Conservation (phyloP, 1,140 invertebrate genomes). For the Samia ricini region DNA sequence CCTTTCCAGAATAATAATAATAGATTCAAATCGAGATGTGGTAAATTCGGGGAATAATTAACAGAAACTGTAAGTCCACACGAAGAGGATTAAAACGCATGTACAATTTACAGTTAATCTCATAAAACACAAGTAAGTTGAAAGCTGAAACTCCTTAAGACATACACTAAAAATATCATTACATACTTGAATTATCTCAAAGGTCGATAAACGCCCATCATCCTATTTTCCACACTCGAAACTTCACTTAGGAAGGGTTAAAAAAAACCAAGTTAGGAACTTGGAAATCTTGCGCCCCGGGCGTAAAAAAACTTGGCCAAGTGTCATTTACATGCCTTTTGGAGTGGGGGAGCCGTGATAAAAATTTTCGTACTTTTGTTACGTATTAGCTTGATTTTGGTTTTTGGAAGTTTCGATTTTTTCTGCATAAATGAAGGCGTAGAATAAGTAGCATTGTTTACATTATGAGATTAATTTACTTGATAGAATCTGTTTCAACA, state of each 20-base stretch:
- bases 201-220: slow-evolving; percentile 16
- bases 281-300: slow-evolving; percentile 10
- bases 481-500: too few relatives aligned
- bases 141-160: not conserved
- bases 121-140: not conserved
- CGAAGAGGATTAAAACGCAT: not conserved
- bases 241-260: slow-evolving; percentile 21
- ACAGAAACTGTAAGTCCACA: too few relatives aligned
- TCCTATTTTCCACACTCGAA: slow-evolving; percentile 16
- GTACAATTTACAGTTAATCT: not conserved
- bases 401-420: not conserved
- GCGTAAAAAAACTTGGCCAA: slow-evolving; percentile 18
- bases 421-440: too few relatives aligned
- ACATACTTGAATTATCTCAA: slow-evolving; percentile 16
- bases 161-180: slow-evolving; percentile 3
- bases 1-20: too few relatives aligned
- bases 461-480: too few relatives aligned
- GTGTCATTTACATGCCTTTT: slow-evolving; percentile 26
- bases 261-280: slow-evolving; percentile 19
- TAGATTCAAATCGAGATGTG: too few relatives aligned
- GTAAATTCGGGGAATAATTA: too few relatives aligned
- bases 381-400: not conserved
- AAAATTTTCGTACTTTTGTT: not conserved
- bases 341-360: not conserved
- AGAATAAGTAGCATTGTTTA: too few relatives aligned